Evolutionary conservation across 1,140 invertebrate species (phyloP), one percentile per base, ranked within the genome.

Genomic region (Drosophila watanabei): DNA sequence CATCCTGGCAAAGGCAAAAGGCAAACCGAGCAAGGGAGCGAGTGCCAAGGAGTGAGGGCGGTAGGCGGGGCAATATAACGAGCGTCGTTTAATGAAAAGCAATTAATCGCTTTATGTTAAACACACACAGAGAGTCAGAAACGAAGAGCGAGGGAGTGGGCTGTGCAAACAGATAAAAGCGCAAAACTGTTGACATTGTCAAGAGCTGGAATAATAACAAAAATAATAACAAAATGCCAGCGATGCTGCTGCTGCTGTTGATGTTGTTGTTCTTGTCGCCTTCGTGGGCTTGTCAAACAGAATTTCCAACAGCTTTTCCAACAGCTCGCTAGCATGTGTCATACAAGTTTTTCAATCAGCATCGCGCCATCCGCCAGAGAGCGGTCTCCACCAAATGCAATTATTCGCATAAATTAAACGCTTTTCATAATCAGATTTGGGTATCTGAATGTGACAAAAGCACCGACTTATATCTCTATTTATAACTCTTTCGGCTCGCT

Each of bases 61-160:
- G 6, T 35, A 45, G 18, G 28, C n/a, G 24, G 54, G 54, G 20
- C 33, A 24, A 39, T 39, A 56, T 56, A 37, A 52, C 39, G 58
- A 75, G 63, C 57, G 8, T 20, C 59, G 75, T 78, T 85, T 89
- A 88, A 88, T 89, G 86, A 90, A 89, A 89, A 89, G 81, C 87
- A 89, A 89, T 89, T 89, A 89, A 89, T 89, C 85, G 86, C 78
- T 89, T 89, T 89, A 85, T 89, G 78, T 90, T 90, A 65, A 79
- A 59, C 82, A 88, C 80, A 87, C 75, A 89, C 56, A 60, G 32
- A 66, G n/a, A 43, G 33, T 37, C 46, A 10, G n/a, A n/a, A 33
- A 13, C 1, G 24, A 28, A 43, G 16, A 32, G 16, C n/a, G 65
- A 14, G 45, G 5, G 28, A 59, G 78, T 59, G 65, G 64, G 70